Evolutionary conservation across 2,113 vertebrate species (phyloP).

Genomic region (Protobothrops flavoviridis): DNA sequence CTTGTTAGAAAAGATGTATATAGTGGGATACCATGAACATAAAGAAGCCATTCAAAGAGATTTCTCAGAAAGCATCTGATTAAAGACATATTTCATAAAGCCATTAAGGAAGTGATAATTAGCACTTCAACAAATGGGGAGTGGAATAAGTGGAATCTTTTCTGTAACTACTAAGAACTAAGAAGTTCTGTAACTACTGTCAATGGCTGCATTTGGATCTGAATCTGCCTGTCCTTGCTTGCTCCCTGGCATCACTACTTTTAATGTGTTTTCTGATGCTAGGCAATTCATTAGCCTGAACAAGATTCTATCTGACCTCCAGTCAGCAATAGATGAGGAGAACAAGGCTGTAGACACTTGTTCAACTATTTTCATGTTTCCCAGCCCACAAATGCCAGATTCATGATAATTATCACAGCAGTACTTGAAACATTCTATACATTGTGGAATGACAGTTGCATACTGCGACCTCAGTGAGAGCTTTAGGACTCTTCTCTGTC

Average conservation of each 20-base stretch:
- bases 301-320: neutral
- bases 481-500: neutral
- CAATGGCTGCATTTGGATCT: neutral
- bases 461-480: neutral
- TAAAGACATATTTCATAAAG: neutral
- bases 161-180: neutral
- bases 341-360: neutral
- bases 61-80: neutral
- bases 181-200: neutral
- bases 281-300: neutral
- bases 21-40: neutral
- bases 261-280: neutral
- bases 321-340: neutral
- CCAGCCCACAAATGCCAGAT: neutral
- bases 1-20: neutral
- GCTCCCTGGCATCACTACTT: neutral
- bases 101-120: neutral
- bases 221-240: neutral
- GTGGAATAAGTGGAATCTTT: neutral
- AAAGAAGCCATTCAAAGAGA: neutral
- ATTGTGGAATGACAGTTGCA: neutral
- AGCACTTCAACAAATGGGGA: neutral
- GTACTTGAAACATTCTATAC: neutral
- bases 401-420: neutral
- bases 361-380: neutral